Evolutionary conservation across 2,888 invertebrate species (phyloP).

Genomic region (Pyrocoelia pectoralis): DNA sequence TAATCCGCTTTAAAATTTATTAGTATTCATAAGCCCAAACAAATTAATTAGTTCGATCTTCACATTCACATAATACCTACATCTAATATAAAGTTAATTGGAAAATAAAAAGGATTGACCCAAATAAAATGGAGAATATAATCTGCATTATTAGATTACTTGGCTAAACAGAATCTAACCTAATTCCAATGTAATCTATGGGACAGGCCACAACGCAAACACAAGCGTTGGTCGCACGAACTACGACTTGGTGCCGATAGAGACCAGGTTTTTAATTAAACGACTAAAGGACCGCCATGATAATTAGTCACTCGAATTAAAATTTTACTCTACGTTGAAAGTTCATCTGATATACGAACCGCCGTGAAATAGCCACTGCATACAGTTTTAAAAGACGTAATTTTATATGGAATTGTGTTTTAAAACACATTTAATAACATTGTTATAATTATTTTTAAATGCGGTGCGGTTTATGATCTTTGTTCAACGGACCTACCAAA

Average conservation of each 20-base stretch:
- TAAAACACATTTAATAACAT: slow-evolving; percentile 32
- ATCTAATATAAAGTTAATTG: slow-evolving; percentile 20
- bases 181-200: slow-evolving; percentile 47
- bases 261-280: slow-evolving; percentile 41
- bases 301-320: slow-evolving; percentile 41
- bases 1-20: neutral
- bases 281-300: slow-evolving; percentile 38
- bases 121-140: slow-evolving; percentile 37
- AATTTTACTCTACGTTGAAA: slow-evolving; percentile 35
- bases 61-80: slow-evolving; percentile 18
- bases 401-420: slow-evolving; percentile 30
- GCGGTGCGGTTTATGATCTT: slow-evolving; percentile 20
- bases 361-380: slow-evolving; percentile 30
- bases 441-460: slow-evolving; percentile 37
- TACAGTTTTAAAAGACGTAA: slow-evolving; percentile 30
- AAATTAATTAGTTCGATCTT: slow-evolving; percentile 26
- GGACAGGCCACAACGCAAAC: slow-evolving; percentile 42
- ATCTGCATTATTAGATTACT: slow-evolving; percentile 45
- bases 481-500: slow-evolving; percentile 26
- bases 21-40: slow-evolving; percentile 7
- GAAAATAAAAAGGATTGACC: slow-evolving; percentile 29
- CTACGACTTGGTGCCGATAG: slow-evolving; percentile 35
- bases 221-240: slow-evolving; percentile 36
- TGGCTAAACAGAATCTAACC: slow-evolving; percentile 44
- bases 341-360: slow-evolving; percentile 26